These are phyloP conservation scores for Eudemis profundana DNA, from an alignment of 2,888 invertebrate species.

Conservation along the genomic window DNA sequence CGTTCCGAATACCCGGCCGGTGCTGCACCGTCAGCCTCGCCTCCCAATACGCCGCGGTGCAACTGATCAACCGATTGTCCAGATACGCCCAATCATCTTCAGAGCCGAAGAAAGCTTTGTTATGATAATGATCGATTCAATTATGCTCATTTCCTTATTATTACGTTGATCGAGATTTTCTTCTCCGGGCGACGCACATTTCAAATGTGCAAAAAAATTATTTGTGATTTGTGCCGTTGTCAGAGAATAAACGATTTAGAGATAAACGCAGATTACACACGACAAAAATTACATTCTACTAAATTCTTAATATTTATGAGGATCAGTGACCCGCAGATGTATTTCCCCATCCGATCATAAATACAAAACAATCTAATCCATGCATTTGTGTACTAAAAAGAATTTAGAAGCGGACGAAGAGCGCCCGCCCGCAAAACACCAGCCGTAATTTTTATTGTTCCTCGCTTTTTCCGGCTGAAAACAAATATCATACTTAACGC, in stretches of 20 bases:
- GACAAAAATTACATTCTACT: neutral
- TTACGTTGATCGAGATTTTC: constrained; percentile 49
- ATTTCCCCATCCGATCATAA: constrained; percentile 35
- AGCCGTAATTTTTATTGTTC: constrained; percentile 78
- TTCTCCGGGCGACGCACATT: constrained; percentile 21
- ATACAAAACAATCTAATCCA: constrained; percentile 46
- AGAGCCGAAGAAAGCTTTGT: constrained; percentile 53
- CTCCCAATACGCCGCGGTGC: constrained; percentile 49
- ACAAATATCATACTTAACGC: constrained; percentile 71
- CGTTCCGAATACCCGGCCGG: constrained; percentile 65
- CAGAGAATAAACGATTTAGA: constrained; percentile 2
- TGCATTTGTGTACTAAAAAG: constrained; percentile 68
- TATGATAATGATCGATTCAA: constrained; percentile 62
- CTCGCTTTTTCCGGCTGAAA: constrained; percentile 59
- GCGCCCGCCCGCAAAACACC: constrained; percentile 73
- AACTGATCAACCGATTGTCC: constrained; percentile 50
- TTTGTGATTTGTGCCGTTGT: constrained; percentile 15
- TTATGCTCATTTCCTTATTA: constrained; percentile 60
- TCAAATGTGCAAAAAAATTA: constrained; percentile 17
- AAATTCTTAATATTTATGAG: constrained; percentile 34
- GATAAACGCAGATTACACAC: constrained; percentile 8
- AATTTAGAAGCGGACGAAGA: constrained; percentile 72
- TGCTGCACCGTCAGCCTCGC: constrained; percentile 62
- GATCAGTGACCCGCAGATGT: constrained; percentile 32
- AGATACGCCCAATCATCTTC: constrained; percentile 57